These are phyloP conservation scores for Sycophila texana DNA, from an alignment of 2,888 invertebrate genomes.

Conservation along the genomic window DNA sequence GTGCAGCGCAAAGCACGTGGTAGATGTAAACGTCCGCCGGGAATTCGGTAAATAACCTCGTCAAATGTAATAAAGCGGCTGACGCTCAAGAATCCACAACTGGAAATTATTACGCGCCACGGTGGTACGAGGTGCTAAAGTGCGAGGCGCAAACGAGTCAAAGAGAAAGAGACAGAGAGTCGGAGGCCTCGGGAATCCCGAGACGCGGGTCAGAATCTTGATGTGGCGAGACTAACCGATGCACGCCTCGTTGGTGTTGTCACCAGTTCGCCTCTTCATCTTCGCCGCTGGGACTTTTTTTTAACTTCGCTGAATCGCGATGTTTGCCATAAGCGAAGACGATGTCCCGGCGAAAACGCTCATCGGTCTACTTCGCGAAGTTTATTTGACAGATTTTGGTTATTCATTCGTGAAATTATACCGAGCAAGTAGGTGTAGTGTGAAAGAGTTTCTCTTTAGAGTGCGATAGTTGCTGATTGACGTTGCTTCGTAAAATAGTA, in stretches of 20 bases:
- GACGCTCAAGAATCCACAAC: constrained; percentile 23
- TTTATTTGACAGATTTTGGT: too few species aligned
- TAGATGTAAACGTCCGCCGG: constrained; percentile 1
- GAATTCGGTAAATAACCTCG: constrained; percentile 8
- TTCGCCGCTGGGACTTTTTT: too few species aligned
- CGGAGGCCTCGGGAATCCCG: constrained; percentile 45
- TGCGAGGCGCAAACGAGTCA: constrained; percentile 53
- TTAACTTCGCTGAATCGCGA: too few species aligned
- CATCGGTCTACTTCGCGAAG: too few species aligned
- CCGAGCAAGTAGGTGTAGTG: too few species aligned
- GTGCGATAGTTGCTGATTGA: too few species aligned
- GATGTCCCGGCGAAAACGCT: too few species aligned
- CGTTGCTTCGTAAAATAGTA: too few species aligned
- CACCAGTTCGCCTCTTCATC: constrained; percentile 63
- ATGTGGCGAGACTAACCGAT: constrained; percentile 74
- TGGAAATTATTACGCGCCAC: constrained; percentile 24
- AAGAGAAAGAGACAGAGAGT: not conserved
- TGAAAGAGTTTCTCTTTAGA: too few species aligned
- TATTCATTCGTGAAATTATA: too few species aligned
- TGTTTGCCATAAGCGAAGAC: too few species aligned
- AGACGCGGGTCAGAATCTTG: constrained; percentile 69
- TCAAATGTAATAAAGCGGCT: constrained; percentile 18
- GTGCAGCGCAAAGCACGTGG: not conserved
- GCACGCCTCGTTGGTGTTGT: constrained; percentile 74
- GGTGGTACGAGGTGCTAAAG: constrained; percentile 5